Evolutionary conservation across 2,888 invertebrate genomes (phyloP), one percentile per base, ranked within the genome.

Genomic region (Nebria brevicollis): DNA sequence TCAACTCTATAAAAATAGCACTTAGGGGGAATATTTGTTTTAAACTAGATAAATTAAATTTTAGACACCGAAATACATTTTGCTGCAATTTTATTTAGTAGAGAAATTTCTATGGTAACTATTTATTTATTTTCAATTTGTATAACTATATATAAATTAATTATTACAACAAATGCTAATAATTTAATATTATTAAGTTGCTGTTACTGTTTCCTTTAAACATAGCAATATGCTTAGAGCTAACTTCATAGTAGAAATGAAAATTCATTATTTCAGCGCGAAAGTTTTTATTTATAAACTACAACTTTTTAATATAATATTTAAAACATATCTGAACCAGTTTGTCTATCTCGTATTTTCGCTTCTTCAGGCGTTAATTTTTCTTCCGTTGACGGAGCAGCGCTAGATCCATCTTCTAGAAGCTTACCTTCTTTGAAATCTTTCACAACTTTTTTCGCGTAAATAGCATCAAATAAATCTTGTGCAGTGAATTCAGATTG

Each of bases 401-500:
- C 83, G 0, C 97, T 91, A 77, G 91, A 90, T 0, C 95, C 95
- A 83, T 94, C 91, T 66, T 91, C 91, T 85, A 93, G 92, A 75
- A 97, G 88, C 87, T 96, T 94, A 0, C 91, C 93, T 77, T 91
- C 90, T 84, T 94, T 92, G 85, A 93, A 96, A 87, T 97, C 97
- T 75, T 93, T 90, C 0, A 92, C 91, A 72, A 98, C 95, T 89
- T 97, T 96, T 78, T 92, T 88, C 0, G 93, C 93, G 87, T 98
- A 98, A 0, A 96, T 91, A 0, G 94, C 93, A 86, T 96, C 92
- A 86, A 97, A 97, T 72, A 98, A 90, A 89, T 96, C 94, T 87
- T 95, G 88, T 0, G 97, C 91, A 0, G 97, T 97, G 85, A 97
- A 97, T 89, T 95, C 94, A 0, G 93, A 92, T 87, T 97, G 96